phyloP scores from a whole-genome alignment of 2,113 vertebrate species.

The Salvelinus namaycush region DNA sequence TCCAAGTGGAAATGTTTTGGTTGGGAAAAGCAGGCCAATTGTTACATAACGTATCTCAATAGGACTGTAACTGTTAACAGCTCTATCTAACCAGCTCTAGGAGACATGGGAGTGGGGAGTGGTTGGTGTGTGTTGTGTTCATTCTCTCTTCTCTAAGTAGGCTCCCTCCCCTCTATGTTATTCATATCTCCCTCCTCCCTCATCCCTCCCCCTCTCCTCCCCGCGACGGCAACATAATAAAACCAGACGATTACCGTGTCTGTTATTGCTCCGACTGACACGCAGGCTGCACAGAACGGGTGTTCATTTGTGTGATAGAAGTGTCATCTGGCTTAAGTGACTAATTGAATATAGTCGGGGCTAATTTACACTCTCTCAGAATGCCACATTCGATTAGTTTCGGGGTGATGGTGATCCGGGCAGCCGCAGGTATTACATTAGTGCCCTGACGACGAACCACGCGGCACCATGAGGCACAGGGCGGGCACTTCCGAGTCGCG shows the following conservation, averaged over 20 bases:
- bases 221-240: neutral
- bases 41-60: conserved; percentile 54
- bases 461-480: too few relatives aligned
- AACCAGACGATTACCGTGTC: conserved; percentile 21
- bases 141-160: neutral
- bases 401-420: too few relatives aligned
- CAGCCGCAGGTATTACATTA: too few relatives aligned
- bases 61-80: neutral
- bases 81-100: neutral
- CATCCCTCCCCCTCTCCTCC: neutral
- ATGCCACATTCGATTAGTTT: too few relatives aligned
- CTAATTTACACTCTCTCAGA: too few relatives aligned
- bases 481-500: too few relatives aligned
- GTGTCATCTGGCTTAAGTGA: too few relatives aligned
- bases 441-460: too few relatives aligned
- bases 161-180: neutral
- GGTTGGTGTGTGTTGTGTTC: neutral
- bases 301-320: too few relatives aligned
- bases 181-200: neutral
- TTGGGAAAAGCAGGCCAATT: conserved; percentile 42
- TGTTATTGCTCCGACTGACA: conserved; percentile 22
- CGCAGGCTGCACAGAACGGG: neutral
- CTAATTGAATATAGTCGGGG: too few relatives aligned
- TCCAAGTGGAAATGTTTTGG: conserved; percentile 50
- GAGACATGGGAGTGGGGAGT: neutral